A percentile compares a stretch with the other conserved stretches of the same genome.
Evolutionary conservation across 1,140 invertebrate genomes (phyloP).

Genomic region (Lepeophtheirus salmonis): DNA sequence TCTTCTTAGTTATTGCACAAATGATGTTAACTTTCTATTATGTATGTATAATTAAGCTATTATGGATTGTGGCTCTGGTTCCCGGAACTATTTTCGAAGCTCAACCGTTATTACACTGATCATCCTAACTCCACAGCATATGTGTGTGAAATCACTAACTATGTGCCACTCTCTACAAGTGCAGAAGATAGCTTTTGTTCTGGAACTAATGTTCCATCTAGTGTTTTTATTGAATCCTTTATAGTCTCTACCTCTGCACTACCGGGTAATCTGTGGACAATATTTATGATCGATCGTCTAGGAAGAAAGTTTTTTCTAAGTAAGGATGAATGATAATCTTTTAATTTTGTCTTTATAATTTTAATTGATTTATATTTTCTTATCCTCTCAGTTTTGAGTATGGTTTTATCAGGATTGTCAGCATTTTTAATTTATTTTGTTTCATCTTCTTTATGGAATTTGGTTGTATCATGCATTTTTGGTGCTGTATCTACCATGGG

Average conservation of each 20-base stretch:
- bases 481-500: conserved; percentile 69
- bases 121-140: conserved; percentile 38
- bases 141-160: conserved; percentile 42
- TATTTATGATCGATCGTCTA: conserved; percentile 27
- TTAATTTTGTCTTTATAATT: neutral
- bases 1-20: neutral
- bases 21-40: neutral
- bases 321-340: conserved; percentile 23
- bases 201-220: neutral
- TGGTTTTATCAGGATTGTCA: conserved; percentile 46
- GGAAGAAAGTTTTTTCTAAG: conserved; percentile 72
- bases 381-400: conserved; percentile 42
- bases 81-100: conserved; percentile 57
- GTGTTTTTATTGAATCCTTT: conserved; percentile 60
- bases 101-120: conserved; percentile 47
- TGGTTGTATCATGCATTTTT: conserved; percentile 48
- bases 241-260: conserved; percentile 63
- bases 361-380: conserved; percentile 22
- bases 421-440: conserved; percentile 55
- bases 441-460: conserved; percentile 42
- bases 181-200: neutral
- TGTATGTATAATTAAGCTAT: conserved; percentile 36
- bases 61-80: conserved; percentile 83
- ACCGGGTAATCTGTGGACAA: conserved; percentile 60
- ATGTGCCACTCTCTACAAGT: conserved; percentile 11